These are phyloP conservation scores for Polypedilum pembai DNA, from an alignment of 1,140 invertebrate genomes.

Conservation along the genomic window DNA sequence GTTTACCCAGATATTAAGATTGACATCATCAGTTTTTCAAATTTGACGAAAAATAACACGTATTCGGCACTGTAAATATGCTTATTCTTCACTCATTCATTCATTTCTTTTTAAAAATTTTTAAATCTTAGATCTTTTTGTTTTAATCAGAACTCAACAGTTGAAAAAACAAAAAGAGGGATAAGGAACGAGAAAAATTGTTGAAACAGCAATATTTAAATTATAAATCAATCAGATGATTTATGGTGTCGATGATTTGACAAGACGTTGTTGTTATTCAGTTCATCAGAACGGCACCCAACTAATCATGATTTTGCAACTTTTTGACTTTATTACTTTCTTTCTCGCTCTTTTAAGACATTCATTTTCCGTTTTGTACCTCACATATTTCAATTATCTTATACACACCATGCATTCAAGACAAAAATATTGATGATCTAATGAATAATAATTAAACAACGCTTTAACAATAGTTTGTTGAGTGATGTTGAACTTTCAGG, in stretches of 20 bases:
- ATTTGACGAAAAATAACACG: neutral
- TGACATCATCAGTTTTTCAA: conserved; percentile 15
- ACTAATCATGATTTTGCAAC: conserved; percentile 9
- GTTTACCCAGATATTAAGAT: conserved; percentile 25
- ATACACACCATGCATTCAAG: neutral
- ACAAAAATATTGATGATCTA: conserved; percentile 22
- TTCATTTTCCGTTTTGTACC: neutral
- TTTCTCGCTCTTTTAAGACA: neutral
- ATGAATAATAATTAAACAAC: conserved; percentile 25
- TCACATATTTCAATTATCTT: conserved; percentile 20
- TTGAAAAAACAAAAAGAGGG: no score
- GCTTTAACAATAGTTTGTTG: conserved; percentile 13
- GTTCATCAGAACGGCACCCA: conserved; percentile 8
- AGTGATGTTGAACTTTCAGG: neutral
- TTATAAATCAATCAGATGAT: conserved; percentile 7
- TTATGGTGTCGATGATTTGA: conserved; percentile 5
- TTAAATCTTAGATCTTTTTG: no score
- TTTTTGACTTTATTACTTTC: neutral
- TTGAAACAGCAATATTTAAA: no score
- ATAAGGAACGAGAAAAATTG: no score
- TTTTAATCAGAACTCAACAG: no score
- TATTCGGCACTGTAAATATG: neutral
- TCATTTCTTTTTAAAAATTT: neutral
- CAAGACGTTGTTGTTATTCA: neutral
- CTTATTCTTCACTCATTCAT: neutral